A percentile compares a stretch with the other conserved stretches of the same genome.
phyloP scores from a whole-genome alignment of 2,113 vertebrate species.

The Pheucticus melanocephalus region DNA sequence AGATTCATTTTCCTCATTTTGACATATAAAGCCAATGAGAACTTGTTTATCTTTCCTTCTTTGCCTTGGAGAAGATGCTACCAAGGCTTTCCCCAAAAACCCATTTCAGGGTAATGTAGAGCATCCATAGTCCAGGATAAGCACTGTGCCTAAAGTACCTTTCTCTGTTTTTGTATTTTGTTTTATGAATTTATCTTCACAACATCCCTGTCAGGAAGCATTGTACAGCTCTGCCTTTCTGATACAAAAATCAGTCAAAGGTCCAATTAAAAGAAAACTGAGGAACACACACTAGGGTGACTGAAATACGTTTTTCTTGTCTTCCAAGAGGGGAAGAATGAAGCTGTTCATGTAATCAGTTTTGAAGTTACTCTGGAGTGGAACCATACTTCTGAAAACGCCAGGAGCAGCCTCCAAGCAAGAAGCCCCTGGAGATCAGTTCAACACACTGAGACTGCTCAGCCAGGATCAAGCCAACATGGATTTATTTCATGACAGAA shows the following conservation, averaged over 20 bases:
- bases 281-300: too few species aligned
- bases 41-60: background rate
- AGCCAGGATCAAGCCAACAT: background rate
- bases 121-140: background rate
- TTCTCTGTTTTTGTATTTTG: background rate
- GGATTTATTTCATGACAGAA: background rate
- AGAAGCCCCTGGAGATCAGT: background rate
- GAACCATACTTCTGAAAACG: accelerated
- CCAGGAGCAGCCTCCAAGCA: background rate
- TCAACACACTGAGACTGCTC: background rate
- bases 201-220: background rate
- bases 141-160: background rate
- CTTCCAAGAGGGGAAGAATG: background rate
- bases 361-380: background rate
- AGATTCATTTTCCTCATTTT: background rate
- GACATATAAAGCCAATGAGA: background rate
- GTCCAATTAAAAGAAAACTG: background rate
- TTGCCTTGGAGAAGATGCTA: background rate
- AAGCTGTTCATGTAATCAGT: background rate
- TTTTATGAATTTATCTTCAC: background rate
- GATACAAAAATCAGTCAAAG: background rate
- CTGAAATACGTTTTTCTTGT: background rate
- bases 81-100: background rate
- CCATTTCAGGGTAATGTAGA: background rate
- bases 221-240: background rate